Evolutionary conservation across 2,888 invertebrate genomes (phyloP).

Genomic region (Heliconius sara): DNA sequence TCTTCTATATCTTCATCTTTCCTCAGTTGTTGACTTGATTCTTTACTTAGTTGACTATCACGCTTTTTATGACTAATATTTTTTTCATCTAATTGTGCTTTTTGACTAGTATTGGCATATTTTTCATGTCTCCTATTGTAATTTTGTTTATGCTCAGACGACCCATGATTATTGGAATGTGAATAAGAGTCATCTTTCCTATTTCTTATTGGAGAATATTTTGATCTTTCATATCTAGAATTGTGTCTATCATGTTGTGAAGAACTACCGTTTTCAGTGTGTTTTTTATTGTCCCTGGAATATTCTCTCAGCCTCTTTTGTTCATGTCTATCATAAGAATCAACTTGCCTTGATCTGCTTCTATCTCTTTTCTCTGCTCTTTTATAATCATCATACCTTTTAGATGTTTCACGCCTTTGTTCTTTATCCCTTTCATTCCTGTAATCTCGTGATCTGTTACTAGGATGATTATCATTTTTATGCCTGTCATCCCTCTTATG

Average conservation of each 20-base stretch:
- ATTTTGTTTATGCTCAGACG: constrained; percentile 27
- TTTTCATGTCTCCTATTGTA: constrained; percentile 19
- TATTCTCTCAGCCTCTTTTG: constrained; percentile 30
- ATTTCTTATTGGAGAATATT: constrained; percentile 44
- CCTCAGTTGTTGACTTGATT: constrained; percentile 39
- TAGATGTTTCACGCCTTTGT: constrained; percentile 52
- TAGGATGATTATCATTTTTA: constrained; percentile 51
- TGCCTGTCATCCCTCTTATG: constrained; percentile 46
- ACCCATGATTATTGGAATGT: constrained; percentile 37
- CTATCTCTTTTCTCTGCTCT: constrained; percentile 41
- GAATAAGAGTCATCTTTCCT: constrained; percentile 44
- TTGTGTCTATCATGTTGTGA: constrained; percentile 40
- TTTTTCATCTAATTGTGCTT: constrained; percentile 32
- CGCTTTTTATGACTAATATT: constrained; percentile 28
- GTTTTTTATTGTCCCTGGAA: constrained; percentile 31
- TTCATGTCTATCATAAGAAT: constrained; percentile 38
- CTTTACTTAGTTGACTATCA: constrained; percentile 37
- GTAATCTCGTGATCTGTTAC: constrained; percentile 57
- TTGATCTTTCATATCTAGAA: constrained; percentile 41
- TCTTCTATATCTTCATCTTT: constrained; percentile 43
- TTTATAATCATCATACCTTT: constrained; percentile 20
- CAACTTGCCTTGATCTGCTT: constrained; percentile 43
- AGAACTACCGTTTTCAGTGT: constrained; percentile 45
- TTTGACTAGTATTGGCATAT: constrained; percentile 36
- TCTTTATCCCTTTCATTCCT: constrained; percentile 50